These are phyloP conservation scores for Macheiramphus alcinus DNA, from an alignment of 2,113 vertebrate genomes.

Conservation along the genomic window DNA sequence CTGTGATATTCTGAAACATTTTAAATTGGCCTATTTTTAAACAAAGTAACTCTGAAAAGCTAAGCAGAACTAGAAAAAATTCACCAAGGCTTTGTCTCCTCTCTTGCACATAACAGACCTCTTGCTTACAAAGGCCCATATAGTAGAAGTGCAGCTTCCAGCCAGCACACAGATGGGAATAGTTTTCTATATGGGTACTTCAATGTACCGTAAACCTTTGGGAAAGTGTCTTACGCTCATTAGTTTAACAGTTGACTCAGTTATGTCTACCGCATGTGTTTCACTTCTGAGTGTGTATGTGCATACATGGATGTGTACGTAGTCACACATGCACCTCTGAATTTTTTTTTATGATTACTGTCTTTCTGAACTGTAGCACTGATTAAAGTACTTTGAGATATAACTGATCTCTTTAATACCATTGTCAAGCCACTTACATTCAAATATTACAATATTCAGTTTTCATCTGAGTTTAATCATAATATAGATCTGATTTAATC, in stretches of 20 bases:
- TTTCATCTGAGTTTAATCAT: neutral
- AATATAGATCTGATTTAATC: neutral
- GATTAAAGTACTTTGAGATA: neutral
- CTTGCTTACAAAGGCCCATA: neutral
- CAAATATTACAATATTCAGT: neutral
- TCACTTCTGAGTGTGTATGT: neutral
- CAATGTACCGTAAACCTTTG: neutral
- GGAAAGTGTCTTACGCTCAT: neutral
- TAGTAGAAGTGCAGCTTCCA: neutral
- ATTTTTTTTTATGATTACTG: neutral
- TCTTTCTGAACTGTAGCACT: neutral
- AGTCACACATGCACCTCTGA: neutral
- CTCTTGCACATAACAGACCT: neutral
- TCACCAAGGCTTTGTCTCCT: neutral
- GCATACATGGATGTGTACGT: neutral
- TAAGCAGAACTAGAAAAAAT: neutral
- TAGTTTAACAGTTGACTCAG: neutral
- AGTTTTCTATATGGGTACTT: neutral
- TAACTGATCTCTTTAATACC: neutral
- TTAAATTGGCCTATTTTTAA: neutral
- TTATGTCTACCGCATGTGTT: neutral
- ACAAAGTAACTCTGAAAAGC: neutral
- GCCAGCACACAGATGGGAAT: neutral
- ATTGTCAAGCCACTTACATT: neutral
- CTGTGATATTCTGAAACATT: neutral